Base-by-base conservation (phyloP, 2,797 vertebrate species). In the Lutjanus argentimaculatus region DNA sequence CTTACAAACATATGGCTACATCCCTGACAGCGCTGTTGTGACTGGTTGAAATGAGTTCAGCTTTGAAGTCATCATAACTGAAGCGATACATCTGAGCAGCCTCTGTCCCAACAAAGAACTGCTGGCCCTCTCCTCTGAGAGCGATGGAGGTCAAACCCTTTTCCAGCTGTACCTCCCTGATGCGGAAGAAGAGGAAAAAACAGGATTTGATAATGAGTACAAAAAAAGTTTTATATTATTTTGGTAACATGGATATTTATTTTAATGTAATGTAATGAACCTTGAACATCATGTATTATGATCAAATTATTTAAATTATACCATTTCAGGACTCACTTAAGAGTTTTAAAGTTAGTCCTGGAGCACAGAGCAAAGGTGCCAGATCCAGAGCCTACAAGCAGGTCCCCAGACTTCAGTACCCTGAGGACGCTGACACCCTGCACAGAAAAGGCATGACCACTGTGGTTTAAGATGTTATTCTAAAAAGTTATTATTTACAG, bases 71-170 rank as follows among this genome's bases (percentile, higher is more conserved):
- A 0, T 93, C 84, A 80, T 90, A 95, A 82, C 75, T 89, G 55
- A 97, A 77, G 10, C 82, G 82, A 62, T 97, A 97, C 53, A 98
- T 97, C 91, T 97, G 95, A 13, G 96, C 94, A 2, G 94, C 88
- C 6, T 95, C 93, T 1, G 97, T 98, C 49, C 97, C 97, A 0
- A 95, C 91, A 57, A 96, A 97, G 89, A 97, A 95, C 86, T 97
- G 96, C 66, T 97, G 95, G 1, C 94, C 96, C 51, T 97, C 95
- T 72, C 94, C 96, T 77, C 95, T 89, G 19, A 95, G 43, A 0
- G 96, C 86, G 58, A 99, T 96, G 14, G 98, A 99, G 2, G 96
- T 97, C 84, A 99, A 87, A 0, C 93, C 93, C 19, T 97, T 97
- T 68, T 96, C 95, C 86, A 99, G 89, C 75, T 96, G 93, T 59